A percentile compares a stretch with the other conserved stretches of the same genome.
Evolutionary conservation across 2,888 invertebrate species (phyloP).

Genomic region (Cryptosula pallasiana): DNA sequence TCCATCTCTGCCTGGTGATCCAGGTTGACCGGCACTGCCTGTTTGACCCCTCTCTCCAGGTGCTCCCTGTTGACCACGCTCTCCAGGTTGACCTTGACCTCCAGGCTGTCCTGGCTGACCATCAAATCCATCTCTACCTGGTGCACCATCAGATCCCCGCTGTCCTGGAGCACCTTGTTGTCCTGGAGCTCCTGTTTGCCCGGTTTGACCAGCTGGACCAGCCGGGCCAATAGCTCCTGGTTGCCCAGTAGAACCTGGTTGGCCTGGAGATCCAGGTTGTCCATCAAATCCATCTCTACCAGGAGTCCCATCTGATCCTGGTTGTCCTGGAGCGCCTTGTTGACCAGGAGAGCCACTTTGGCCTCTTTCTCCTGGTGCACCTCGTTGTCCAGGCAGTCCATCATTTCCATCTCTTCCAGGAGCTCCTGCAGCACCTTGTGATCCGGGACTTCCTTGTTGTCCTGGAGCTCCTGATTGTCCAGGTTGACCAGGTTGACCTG

Average conservation of each 20-base stretch:
- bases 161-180: conserved; percentile 22
- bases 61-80: conserved; percentile 25
- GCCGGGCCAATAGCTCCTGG: conserved; percentile 1
- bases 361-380: conserved; percentile 35
- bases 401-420: neutral
- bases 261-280: conserved; percentile 25
- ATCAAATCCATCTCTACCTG: conserved; percentile 8
- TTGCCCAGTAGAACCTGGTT: conserved; percentile 15
- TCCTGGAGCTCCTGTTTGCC: conserved; percentile 23
- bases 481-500: neutral
- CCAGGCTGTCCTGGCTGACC: conserved; percentile 25
- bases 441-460: neutral
- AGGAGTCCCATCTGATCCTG: conserved; percentile 20
- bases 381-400: conserved; percentile 1
- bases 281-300: conserved; percentile 8
- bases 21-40: conserved; percentile 36
- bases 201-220: conserved; percentile 16
- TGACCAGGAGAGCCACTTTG: conserved; percentile 40
- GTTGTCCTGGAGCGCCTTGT: conserved; percentile 36
- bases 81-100: conserved; percentile 24
- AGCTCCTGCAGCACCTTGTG: neutral
- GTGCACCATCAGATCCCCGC: conserved; percentile 17
- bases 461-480: neutral
- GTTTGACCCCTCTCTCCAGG: conserved; percentile 26
- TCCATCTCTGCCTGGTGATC: conserved; percentile 34